phyloP scores from a whole-genome alignment of 2,797 vertebrate genomes.

The Sylvilagus floridanus region DNA sequence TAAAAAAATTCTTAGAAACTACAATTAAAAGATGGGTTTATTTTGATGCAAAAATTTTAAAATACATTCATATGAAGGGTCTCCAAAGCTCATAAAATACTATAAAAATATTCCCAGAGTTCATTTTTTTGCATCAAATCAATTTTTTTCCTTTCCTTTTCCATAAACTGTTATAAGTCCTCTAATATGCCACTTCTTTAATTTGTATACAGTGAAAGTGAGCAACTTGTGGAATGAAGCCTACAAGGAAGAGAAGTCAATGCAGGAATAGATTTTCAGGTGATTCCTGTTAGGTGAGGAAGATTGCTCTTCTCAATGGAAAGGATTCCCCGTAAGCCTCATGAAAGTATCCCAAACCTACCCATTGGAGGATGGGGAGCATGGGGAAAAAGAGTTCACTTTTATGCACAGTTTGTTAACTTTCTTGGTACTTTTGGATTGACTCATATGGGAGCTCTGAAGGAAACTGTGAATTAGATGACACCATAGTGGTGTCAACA shows the following conservation, averaged over 20 bases:
- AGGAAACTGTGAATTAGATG: background rate
- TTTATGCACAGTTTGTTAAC: background rate
- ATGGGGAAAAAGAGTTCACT: background rate
- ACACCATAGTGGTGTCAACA: background rate
- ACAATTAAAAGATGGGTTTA: too few species aligned
- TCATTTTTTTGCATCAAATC: too few species aligned
- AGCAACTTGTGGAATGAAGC: background rate
- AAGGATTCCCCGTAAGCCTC: background rate
- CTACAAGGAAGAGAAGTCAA: background rate
- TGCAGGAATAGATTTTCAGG: background rate
- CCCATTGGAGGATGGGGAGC: too few species aligned
- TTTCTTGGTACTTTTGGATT: background rate
- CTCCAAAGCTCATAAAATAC: too few species aligned
- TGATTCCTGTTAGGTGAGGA: background rate
- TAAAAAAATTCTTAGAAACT: too few species aligned
- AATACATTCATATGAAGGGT: too few species aligned
- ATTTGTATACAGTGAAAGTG: background rate
- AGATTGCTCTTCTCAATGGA: background rate
- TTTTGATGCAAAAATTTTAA: too few species aligned
- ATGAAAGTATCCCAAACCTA: background rate
- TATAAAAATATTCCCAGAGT: too few species aligned
- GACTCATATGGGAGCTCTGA: background rate
- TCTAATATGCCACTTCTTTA: too few species aligned
- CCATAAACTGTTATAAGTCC: too few species aligned
- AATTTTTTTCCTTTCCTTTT: too few species aligned